Evolutionary conservation across 2,797 vertebrate genomes (phyloP).

Genomic region (Alca torda): DNA sequence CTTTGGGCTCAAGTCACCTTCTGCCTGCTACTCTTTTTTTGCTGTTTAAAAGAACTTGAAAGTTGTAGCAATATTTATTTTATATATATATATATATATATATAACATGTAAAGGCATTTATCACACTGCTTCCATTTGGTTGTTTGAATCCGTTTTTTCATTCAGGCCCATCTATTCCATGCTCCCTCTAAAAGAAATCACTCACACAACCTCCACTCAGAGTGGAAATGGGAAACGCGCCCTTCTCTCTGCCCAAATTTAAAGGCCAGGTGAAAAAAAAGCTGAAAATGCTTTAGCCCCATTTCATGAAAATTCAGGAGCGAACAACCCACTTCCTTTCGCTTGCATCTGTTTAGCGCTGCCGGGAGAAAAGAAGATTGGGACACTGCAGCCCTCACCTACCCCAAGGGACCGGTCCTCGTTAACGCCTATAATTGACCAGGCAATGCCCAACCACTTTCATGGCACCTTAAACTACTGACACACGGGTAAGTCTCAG

Average conservation of each 20-base stretch:
- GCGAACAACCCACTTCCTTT: background rate
- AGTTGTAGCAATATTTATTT: background rate
- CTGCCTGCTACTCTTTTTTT: background rate
- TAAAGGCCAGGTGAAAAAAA: background rate
- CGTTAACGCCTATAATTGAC: background rate
- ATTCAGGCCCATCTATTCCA: background rate
- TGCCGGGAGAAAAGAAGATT: background rate
- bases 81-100: too few relatives aligned
- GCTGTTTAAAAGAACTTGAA: background rate
- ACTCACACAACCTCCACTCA: background rate
- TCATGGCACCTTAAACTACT: background rate
- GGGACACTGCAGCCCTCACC: background rate
- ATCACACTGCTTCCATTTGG: background rate
- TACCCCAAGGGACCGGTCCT: background rate
- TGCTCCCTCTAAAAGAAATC: background rate
- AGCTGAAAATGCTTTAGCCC: background rate
- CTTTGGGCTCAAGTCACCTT: background rate
- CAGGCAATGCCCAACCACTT: background rate
- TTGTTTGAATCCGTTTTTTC: background rate
- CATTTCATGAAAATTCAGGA: background rate
- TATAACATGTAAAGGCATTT: background rate
- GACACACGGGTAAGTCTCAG: background rate
- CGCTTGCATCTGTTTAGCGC: background rate
- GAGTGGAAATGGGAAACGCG: background rate
- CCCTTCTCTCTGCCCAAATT: background rate